phyloP scores from a whole-genome alignment of 2,888 invertebrate genomes.

The Dysmachus trigonus region DNA sequence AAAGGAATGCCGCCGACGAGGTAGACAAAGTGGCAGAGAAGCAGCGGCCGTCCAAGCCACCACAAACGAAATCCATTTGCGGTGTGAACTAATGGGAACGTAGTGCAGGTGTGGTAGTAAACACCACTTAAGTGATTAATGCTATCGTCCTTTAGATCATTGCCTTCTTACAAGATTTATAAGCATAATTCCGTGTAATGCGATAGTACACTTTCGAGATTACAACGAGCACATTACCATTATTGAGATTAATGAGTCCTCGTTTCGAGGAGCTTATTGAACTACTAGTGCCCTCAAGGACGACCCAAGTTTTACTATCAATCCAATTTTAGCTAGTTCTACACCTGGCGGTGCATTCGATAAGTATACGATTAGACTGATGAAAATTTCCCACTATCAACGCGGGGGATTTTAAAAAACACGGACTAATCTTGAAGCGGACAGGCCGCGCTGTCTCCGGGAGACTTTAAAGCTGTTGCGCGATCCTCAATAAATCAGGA shows the following conservation, averaged over 20 bases:
- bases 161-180: conserved; percentile 15
- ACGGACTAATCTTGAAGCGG: not conserved
- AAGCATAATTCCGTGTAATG: conserved; percentile 27
- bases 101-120: not conserved
- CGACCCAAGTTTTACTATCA: not conserved
- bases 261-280: not conserved
- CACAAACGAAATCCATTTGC: conserved; percentile 1
- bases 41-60: not conserved
- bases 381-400: not conserved
- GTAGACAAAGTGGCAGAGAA: not conserved
- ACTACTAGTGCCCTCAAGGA: not conserved
- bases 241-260: conserved; percentile 4
- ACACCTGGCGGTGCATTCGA: not conserved
- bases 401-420: not conserved
- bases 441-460: not conserved
- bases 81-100: not conserved
- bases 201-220: conserved; percentile 18
- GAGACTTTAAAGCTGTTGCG: conserved; percentile 3
- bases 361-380: not conserved
- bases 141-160: not conserved
- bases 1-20: not conserved
- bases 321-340: not conserved
- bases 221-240: conserved; percentile 20
- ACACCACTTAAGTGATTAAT: conserved; percentile 32
- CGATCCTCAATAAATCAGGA: conserved; percentile 3